These are phyloP conservation scores for Aplocera efformata DNA, from an alignment of 2,888 invertebrate genomes.

Conservation along the genomic window DNA sequence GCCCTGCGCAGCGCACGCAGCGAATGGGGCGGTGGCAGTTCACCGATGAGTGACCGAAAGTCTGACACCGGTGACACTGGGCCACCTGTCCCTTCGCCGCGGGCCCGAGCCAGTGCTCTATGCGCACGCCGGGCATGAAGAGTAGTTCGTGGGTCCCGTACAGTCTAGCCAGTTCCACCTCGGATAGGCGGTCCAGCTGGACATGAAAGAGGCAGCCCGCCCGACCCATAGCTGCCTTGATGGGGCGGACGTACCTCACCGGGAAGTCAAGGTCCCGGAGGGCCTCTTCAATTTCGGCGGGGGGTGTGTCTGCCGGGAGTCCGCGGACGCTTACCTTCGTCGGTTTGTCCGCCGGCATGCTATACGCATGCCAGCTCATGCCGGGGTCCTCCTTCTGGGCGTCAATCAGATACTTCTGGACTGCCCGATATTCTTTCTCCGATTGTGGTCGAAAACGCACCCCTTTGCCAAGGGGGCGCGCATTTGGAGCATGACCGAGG, in stretches of 20 bases:
- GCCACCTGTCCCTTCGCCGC: background rate
- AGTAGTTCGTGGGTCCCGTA: background rate
- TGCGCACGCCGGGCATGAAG: conserved; percentile 1
- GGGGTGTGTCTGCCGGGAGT: conserved; percentile 20
- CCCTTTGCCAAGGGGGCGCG: conserved; percentile 19
- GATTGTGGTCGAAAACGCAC: conserved; percentile 19
- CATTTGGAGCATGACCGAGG: conserved; percentile 16
- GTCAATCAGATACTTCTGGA: conserved; percentile 21
- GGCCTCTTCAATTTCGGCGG: conserved; percentile 6
- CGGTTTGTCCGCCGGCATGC: conserved; percentile 14
- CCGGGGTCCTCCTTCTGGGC: conserved; percentile 2
- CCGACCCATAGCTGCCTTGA: background rate
- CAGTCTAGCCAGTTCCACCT: background rate
- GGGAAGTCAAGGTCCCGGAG: background rate
- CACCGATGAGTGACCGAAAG: background rate
- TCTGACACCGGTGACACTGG: conserved; percentile 6
- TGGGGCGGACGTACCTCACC: background rate
- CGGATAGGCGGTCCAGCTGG: conserved; percentile 1
- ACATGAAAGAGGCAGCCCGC: conserved; percentile 4
- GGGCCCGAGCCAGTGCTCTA: conserved; percentile 2
- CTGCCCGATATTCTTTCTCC: conserved; percentile 17
- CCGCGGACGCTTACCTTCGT: conserved; percentile 23
- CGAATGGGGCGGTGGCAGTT: background rate
- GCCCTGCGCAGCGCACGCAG: conserved; percentile 22
- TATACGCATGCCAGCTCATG: conserved; percentile 24